Percentiles rank a stretch among this genome's conserved stretches.
Conservation (phyloP, 1,140 invertebrate species). For the Pseudomyrmex pallidus region DNA sequence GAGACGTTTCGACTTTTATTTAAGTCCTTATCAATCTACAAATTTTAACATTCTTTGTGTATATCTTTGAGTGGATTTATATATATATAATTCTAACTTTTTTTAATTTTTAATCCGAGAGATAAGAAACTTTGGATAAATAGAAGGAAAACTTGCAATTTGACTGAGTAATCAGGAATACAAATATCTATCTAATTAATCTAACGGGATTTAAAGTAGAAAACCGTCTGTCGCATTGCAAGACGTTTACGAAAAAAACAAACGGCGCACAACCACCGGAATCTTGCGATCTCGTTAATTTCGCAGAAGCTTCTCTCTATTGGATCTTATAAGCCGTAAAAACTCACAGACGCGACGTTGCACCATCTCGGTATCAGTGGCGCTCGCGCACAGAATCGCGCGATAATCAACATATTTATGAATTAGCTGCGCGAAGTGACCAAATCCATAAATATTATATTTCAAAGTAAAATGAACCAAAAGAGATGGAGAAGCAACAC, state of each 20-base stretch:
- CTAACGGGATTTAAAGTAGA: not conserved
- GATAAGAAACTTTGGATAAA: not conserved
- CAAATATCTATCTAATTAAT: not conserved
- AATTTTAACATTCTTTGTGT: too few species aligned
- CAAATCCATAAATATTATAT: conserved; percentile 63
- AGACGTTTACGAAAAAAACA: not conserved
- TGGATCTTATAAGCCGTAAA: conserved; percentile 48
- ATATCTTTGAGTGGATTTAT: too few species aligned
- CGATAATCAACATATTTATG: conserved; percentile 78
- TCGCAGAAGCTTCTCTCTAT: conserved; percentile 20
- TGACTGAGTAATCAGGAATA: not conserved
- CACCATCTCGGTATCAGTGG: conserved; percentile 58
- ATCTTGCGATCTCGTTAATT: conserved; percentile 20
- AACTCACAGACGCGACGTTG: not conserved
- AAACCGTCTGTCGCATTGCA: not conserved
- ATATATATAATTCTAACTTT: too few species aligned
- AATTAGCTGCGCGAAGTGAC: conserved; percentile 52
- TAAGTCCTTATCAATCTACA: too few species aligned
- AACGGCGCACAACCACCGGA: not conserved
- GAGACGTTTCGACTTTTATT: too few species aligned
- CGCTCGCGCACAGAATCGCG: conserved; percentile 45
- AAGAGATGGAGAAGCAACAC: not conserved
- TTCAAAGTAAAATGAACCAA: conserved; percentile 75
- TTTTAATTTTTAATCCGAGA: too few species aligned
- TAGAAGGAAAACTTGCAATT: not conserved